These are phyloP conservation scores for Lathronympha strigana DNA, from an alignment of 2,888 invertebrate species.

Conservation along the genomic window DNA sequence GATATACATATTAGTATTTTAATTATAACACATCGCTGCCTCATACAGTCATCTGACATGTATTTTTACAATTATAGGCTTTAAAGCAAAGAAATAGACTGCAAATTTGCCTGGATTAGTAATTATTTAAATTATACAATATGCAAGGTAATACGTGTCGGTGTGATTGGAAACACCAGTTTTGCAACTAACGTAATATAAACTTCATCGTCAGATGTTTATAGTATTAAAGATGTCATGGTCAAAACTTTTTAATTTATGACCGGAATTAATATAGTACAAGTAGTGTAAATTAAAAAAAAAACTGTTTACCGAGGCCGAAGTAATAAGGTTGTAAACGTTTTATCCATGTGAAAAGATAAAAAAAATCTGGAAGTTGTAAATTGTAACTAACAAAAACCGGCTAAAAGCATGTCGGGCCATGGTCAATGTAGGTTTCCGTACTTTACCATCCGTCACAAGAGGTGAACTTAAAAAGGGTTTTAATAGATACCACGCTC, in stretches of 20 bases:
- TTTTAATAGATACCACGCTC: too few relatives aligned
- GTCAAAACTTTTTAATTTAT: not conserved
- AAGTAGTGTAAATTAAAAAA: not conserved
- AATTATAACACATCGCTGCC: slow-evolving; percentile 6
- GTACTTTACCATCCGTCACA: too few relatives aligned
- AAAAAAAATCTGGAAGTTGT: too few relatives aligned
- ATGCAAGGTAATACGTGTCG: slow-evolving; percentile 19
- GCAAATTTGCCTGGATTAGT: not conserved
- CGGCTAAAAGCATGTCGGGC: too few relatives aligned
- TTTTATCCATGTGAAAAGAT: too few relatives aligned
- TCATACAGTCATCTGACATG: not conserved
- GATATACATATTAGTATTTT: not conserved
- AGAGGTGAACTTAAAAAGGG: too few relatives aligned
- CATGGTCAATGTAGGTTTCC: too few relatives aligned
- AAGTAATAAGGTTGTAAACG: not conserved
- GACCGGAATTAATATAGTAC: too few relatives aligned
- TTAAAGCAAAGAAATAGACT: not conserved
- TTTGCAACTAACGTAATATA: slow-evolving; percentile 28
- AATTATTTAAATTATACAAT: slow-evolving; percentile 9
- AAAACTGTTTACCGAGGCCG: too few relatives aligned
- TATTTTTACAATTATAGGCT: not conserved
- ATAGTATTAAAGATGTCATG: not conserved
- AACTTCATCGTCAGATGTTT: not conserved
- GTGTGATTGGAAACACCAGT: slow-evolving; percentile 6
- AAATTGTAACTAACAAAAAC: too few relatives aligned